Base-by-base conservation (phyloP, 2,113 vertebrate genomes). In the Thunnus maccoyii region DNA sequence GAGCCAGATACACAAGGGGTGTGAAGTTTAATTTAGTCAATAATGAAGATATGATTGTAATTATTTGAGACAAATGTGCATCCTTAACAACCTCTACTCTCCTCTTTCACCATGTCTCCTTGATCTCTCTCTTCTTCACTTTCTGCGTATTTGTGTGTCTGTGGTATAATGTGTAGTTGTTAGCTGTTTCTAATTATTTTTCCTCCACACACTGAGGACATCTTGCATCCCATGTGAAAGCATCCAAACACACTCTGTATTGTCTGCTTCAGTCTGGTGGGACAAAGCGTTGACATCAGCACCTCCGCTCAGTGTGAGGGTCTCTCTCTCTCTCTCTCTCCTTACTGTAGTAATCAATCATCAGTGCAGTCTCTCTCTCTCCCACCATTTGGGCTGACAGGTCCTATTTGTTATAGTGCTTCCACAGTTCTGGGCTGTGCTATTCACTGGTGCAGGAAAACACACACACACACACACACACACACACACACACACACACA, bases 281-380 rank as follows among this genome's bases (percentile, higher is more conserved):
- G 72, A 80, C 71, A 85, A 88, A 92, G 74, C 84, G 83, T 91
- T 90, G 87, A 92, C 88, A 90, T 94, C 89, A 91, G 90, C 91
- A 91, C 76, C 72, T 88, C 86, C 67, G 52, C n/a, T 61, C 82
- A 82, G 78, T 75, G 76, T 91, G 79, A 89, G 78, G 58, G 46
- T 72, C 58, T 57, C 80, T 17, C 66, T 54, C 84, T 50, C 65
- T 73, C 72, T 72, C 72, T 72, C 68, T 32, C 55, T 22, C 18
- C 30, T 46, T 20, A 52, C 75, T 68, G 61, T 85, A 72, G 75
- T 76, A 79, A 82, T 83, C 83, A 85, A 85, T 85, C 86, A 79
- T 70, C 52, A 75, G 68, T 51, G 47, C 74, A 6, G 52, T 9
- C 62, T 22, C 72, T 52, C 66, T 13, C 72, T 65, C 80, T 69